Base-by-base conservation (phyloP, 2,113 vertebrate species). In the Psilopsiagon aymara region DNA sequence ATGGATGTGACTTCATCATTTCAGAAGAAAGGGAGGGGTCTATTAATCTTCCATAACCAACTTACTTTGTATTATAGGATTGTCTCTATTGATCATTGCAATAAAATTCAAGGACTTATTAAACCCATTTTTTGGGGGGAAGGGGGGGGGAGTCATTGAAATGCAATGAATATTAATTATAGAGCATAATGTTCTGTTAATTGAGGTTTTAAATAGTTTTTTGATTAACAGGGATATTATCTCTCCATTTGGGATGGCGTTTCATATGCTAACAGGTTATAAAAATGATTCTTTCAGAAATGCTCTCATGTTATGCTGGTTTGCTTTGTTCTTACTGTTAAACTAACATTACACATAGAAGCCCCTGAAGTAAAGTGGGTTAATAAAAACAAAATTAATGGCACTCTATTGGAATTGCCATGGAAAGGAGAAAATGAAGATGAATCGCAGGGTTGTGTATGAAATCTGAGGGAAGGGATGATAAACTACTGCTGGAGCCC, bases 191-290 rank as follows among this genome's bases (percentile, higher is more conserved):
- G 92, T 97, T 98, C 95, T 97, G 84, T 97, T 98, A 98, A 98
- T 98, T 98, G 97, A 98, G 97, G 98, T 98, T 98, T 98, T 97
- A 98, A 98, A 97, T 97, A 98, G 97, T 98, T 98, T 98, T 98
- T 98, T 98, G 96, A 98, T 98, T 98, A 98, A 97, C 97, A 96
- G 91, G 95, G 95, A 92, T 98, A 97, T 98, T 97, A 96, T 97
- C 97, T 97, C 95, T 97, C 71, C 90, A 92, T 98, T 97, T 96
- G 88, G 95, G 90, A 95, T 96, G 91, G 92, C 84, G 92, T 94
- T 97, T 97, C 86, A 47, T 76, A 75, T 77, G 86, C 96, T 90
- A 92, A 82, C 86, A 96, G 93, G 91, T 97, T 97, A 92, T 95
- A 96, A 96, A 93, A 97, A 96, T 81, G 46, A 92, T 94, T 96